Base-by-base conservation (phyloP, 2,888 invertebrate species). In the Agrochola litura region DNA sequence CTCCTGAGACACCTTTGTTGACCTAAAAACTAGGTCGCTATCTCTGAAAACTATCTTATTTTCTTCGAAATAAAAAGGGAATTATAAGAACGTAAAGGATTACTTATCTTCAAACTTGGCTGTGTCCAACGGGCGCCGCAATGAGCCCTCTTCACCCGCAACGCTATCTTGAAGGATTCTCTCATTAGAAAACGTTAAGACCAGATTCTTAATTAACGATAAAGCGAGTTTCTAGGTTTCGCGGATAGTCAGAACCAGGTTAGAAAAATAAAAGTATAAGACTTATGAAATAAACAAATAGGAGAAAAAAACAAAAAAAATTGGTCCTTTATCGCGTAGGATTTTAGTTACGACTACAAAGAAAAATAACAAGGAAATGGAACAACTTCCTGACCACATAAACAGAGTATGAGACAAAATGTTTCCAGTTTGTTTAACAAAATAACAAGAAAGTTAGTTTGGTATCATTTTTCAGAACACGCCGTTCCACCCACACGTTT, bases 391-490 rank as follows among this genome's bases (percentile, higher is more conserved):
- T 72, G 73, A 64, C n/a, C 65, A 61, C 71, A 84, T 82, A 76
- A 84, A 82, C 67, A 73, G n/a, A 73, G 58, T 63, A 73, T 37
- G 76, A 37, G 70, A 79, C 76, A 63, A 74, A 85, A 82, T 85
- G 85, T 79, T 78, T 25, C 73, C 54, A 65, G 78, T 82, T 82
- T 84, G 70, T 67, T 60, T 25, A 58, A 76, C 73, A 72, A 82
- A 81, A 76, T 74, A 84, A 79, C 82, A 78, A 82, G 70, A 85
- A 82, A 85, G 82, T 77, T 76, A 60, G 74, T 72, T 79, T 77
- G 77, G 86, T 87, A 76, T 87, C 77, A 87, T 87, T 87, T 87
- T 87, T 87, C 86, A 84, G 84, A 81, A 69, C 86, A 74, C 68
- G 74, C 43, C 54, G 30, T 54, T 65, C 79, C 70, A 43, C 85